Evolutionary conservation across 2,113 vertebrate genomes (phyloP).

Genomic region (Mystacornis crossleyi): DNA sequence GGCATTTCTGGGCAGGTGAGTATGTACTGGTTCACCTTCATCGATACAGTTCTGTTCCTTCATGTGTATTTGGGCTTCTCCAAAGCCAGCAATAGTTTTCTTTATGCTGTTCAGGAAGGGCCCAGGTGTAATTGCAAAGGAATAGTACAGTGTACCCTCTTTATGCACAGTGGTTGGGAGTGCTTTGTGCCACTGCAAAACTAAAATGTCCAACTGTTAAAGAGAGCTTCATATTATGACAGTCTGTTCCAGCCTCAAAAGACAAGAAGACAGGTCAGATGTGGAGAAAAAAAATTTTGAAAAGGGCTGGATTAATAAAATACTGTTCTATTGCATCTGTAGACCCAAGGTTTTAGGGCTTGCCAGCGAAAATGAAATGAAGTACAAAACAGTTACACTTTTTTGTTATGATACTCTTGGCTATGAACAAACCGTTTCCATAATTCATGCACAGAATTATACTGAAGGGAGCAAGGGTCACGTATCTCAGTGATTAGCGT

Average conservation of each 20-base stretch:
- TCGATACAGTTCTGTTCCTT: background rate
- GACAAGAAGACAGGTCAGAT: background rate
- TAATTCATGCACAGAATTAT: background rate
- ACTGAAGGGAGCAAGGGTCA: background rate
- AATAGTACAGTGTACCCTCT: background rate
- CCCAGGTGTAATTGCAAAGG: background rate
- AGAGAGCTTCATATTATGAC: background rate
- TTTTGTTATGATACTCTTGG: background rate
- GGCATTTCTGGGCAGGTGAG: background rate
- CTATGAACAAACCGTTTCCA: background rate
- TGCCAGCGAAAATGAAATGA: background rate
- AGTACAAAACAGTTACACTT: background rate
- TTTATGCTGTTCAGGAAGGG: background rate
- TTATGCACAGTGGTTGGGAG: background rate
- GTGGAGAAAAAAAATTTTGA: background rate
- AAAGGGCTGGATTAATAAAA: background rate
- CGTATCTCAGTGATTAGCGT: background rate
- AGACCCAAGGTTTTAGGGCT: background rate
- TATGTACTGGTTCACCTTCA: background rate
- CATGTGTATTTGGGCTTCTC: background rate
- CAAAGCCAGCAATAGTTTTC: background rate
- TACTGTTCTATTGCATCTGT: background rate
- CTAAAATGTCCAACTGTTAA: background rate
- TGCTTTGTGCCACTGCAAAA: background rate
- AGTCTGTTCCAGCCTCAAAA: background rate